These are phyloP conservation scores for Salmo trutta DNA, from an alignment of 2,797 vertebrate genomes.

Conservation along the genomic window DNA sequence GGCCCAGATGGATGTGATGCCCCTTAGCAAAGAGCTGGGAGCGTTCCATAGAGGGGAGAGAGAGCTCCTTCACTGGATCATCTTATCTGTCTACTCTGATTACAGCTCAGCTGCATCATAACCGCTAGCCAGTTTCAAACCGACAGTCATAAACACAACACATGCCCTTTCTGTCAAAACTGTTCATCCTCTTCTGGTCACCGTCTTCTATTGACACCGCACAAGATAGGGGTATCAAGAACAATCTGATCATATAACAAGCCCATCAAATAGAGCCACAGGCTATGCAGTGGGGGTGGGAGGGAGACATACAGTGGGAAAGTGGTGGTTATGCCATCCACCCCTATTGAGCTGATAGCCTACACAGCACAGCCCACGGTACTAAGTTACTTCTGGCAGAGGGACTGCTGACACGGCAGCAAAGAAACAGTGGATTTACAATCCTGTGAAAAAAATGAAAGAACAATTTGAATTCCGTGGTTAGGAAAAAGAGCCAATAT, in stretches of 20 bases:
- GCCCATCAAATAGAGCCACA: background rate
- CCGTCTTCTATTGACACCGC: background rate
- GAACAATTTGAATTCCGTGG: background rate
- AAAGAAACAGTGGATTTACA: background rate
- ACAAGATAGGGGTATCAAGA: background rate
- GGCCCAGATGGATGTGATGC: background rate
- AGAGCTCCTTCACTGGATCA: background rate
- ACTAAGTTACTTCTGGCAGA: background rate
- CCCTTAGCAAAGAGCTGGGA: background rate
- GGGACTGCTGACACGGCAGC: background rate
- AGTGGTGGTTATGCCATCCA: background rate
- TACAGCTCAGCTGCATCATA: background rate
- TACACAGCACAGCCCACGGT: too few species aligned
- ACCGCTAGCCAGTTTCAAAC: background rate
- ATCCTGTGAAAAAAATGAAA: background rate
- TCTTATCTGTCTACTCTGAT: too few species aligned
- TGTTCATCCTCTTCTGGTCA: background rate
- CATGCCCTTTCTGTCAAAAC: background rate
- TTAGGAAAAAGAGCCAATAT: background rate
- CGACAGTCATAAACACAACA: background rate
- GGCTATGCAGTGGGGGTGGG: background rate
- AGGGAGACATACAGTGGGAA: background rate
- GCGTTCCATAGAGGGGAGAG: background rate
- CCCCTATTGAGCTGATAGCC: background rate
- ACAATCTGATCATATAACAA: background rate